Percentiles rank a stretch among this genome's conserved stretches.
phyloP scores from a whole-genome alignment of 2,888 invertebrate species.

The Sabellastarte sp. region DNA sequence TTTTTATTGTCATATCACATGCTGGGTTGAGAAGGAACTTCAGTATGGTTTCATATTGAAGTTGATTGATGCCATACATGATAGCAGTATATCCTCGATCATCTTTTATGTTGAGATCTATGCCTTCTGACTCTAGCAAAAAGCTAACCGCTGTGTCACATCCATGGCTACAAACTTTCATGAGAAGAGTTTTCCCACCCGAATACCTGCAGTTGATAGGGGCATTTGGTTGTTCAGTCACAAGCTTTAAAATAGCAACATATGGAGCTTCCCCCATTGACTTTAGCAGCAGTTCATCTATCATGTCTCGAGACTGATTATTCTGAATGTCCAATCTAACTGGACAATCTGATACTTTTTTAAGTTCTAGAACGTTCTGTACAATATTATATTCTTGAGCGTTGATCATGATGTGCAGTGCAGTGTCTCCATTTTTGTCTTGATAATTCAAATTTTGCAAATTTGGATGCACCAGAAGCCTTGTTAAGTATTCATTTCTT shows the following conservation, averaged over 20 bases:
- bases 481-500: neutral
- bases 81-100: neutral
- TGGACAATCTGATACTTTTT: too few species aligned
- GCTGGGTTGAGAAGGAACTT: neutral
- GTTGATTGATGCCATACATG: neutral
- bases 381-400: neutral
- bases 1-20: neutral
- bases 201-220: too few species aligned
- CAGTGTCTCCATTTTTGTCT: neutral
- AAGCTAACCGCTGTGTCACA: neutral
- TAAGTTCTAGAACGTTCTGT: neutral
- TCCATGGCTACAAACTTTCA: too few species aligned
- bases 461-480: neutral
- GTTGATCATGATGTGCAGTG: neutral
- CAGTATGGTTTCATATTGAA: neutral
- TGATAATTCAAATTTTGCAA: neutral
- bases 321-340: too few species aligned
- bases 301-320: too few species aligned
- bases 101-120: neutral
- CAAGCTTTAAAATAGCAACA: too few species aligned
- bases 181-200: too few species aligned
- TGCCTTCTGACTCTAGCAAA: neutral
- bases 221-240: too few species aligned
- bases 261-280: too few species aligned
- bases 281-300: too few species aligned